Conservation (phyloP, 92 coral and sea anemone species). For the Pocillopora grandis region DNA sequence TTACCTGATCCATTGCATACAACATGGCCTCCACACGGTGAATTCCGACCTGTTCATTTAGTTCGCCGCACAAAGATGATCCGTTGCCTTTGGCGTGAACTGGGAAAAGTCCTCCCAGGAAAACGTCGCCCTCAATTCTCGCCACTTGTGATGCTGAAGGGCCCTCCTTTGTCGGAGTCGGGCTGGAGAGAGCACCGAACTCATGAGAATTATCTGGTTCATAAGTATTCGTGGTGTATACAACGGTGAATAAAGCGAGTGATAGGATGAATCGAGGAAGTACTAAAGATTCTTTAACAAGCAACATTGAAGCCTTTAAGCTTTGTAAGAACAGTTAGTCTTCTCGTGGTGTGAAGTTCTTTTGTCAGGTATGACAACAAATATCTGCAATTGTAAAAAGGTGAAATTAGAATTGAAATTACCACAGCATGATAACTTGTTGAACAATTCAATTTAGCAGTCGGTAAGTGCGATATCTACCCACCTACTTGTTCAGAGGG, state of each 20-base stretch:
- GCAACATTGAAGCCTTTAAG: neutral
- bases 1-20: conserved; percentile 85
- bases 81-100: conserved; percentile 64
- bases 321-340: neutral
- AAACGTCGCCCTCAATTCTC: conserved; percentile 58
- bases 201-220: neutral
- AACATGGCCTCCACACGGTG: conserved; percentile 93
- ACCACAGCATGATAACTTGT: neutral
- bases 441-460: neutral
- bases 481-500: neutral
- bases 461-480: neutral
- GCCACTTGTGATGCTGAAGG: conserved; percentile 39
- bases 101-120: conserved; percentile 86
- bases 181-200: neutral
- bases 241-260: neutral
- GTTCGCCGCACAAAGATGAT: conserved; percentile 46
- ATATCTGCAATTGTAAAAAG: conserved; percentile 22
- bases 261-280: neutral
- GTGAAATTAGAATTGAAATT: neutral
- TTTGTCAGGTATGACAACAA: neutral
- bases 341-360: neutral
- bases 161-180: neutral
- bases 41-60: conserved; percentile 79
- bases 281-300: neutral
- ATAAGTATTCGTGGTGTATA: neutral